Evolutionary conservation across 2,888 invertebrate genomes (phyloP), one percentile per base, ranked within the genome.

Genomic region (Tachystola acroxantha): DNA sequence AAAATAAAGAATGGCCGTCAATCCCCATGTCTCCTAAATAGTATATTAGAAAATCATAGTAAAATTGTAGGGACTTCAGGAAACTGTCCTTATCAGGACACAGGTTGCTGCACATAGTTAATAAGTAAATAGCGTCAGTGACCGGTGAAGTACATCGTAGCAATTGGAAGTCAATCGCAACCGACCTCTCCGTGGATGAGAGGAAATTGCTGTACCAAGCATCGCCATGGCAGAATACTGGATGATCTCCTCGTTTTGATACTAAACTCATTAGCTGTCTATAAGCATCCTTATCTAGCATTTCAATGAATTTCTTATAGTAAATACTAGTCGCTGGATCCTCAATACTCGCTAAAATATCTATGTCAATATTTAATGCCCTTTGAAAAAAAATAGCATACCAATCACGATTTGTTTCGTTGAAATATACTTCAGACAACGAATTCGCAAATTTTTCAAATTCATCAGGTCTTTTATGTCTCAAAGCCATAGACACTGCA

Each of bases 201-300:
- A 75, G 42, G 34, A 76, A 76, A 33, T 77, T 76, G 0, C 61
- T 48, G 30, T 54, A 53, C 76, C 75, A 75, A 2, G 68, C 63
- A 36, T 78, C 77, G 1, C 75, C 77, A 22, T 77, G 75, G 33
- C 61, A 64, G 1, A 76, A 40, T 0, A 67, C 67, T 2, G 61
- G 46, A 28, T 64, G 42, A 10, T 61, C 46, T 9, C 63, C 57
- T 7, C 42, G 37, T 7, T 43, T 50, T 2, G 45, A 45, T 3
- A 48, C 39, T 22, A 67, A 41, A 7, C 52, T 36, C 5, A 65
- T 56, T 2, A 67, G 25, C 35, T 64, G 55, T 7, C 54, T 56
- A 43, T 70, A 76, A 2, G 61, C 37, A 46, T 72, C 64, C 24
- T 49, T 40, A n/a, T 50, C 44, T 10, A 58, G 28, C 5, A 63